Base-by-base conservation (phyloP, 2,797 vertebrate species). In the Leptoclinus maculatus region DNA sequence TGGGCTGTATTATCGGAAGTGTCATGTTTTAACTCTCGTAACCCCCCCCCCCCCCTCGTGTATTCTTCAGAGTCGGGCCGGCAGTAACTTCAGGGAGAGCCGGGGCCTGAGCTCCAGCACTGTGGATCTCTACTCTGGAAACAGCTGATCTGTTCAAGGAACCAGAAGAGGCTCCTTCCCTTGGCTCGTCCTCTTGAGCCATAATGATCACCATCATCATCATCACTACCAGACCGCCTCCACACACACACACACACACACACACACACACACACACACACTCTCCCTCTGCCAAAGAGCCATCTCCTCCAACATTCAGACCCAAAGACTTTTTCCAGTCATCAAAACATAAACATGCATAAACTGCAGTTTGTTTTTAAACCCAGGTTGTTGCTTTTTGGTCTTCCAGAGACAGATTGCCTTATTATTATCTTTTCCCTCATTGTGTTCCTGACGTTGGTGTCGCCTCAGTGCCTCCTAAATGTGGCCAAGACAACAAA, bases 71-170 rank as follows among this genome's bases (percentile, higher is more conserved):
- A 94, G 82, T 64, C 94, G 89, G 23, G 92, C 94, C 21, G 87
- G 94, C 16, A 66, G 94, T 87, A 74, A 91, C 88, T 93, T 96
- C 29, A 94, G 89, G 2, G 94, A 94, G 71, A 97, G 93, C 57
- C 93, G 96, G 36, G 96, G 96, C 34, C 90, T 97, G 89, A 99
- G 98, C 87, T 97, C 97, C 94, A 99, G 98, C 94, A 97, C 96
- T 10, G 92, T 95, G 91, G 95, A 98, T 75, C 96, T 99, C 58
- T 97, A 96, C 86, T 95, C 95, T 39, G 95, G 94, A 87, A 97
- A 97, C 91, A 65, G 63, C 71, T 39, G 23, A 49, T 66, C 54
- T 51, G 53, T 38, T 70, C 39, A 34, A 34, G 64, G 41, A 9
- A 56, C 58, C 69, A 74, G 78, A 72, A 86, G 84, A 83, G 14